A percentile compares a stretch with the other conserved stretches of the same genome.
Evolutionary conservation across 2,888 invertebrate species (phyloP).

Genomic region (Xanthostigma xanthostigma): DNA sequence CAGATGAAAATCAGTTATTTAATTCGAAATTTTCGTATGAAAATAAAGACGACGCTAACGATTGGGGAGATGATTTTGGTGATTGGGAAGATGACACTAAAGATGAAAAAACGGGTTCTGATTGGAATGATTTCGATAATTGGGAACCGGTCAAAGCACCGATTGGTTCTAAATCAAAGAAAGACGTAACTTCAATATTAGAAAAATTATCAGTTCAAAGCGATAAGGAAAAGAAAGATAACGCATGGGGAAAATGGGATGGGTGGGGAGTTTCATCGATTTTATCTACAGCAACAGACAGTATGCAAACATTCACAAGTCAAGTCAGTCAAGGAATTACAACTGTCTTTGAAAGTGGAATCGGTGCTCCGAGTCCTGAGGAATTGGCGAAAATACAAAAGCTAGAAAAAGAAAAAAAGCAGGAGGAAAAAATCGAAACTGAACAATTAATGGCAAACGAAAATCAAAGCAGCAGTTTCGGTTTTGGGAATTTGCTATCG

Average conservation of each 20-base stretch:
- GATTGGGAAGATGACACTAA: slow-evolving; percentile 26
- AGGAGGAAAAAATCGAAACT: slow-evolving; percentile 1
- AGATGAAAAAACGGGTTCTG: slow-evolving; percentile 18
- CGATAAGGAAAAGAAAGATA: slow-evolving; percentile 9
- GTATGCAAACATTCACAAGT: slow-evolving; percentile 60
- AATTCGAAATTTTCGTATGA: not conserved
- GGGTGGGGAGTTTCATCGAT: slow-evolving; percentile 63
- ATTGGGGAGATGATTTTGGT: slow-evolving; percentile 19
- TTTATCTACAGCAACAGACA: slow-evolving; percentile 58
- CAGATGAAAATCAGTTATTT: not conserved
- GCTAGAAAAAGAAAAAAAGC: slow-evolving; percentile 18
- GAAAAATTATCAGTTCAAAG: slow-evolving; percentile 24
- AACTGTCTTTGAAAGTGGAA: slow-evolving; percentile 61
- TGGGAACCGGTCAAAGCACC: slow-evolving; percentile 27
- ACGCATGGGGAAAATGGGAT: slow-evolving; percentile 44
- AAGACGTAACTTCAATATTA: slow-evolving; percentile 17
- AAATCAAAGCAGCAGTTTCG: slow-evolving; percentile 26
- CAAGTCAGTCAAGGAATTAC: slow-evolving; percentile 71
- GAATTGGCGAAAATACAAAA: slow-evolving; percentile 45
- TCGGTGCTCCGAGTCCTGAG: slow-evolving; percentile 73
- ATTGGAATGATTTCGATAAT: slow-evolving; percentile 38
- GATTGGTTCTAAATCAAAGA: slow-evolving; percentile 11
- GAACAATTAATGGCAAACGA: not conserved
- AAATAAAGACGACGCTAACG: not conserved
- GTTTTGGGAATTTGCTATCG: slow-evolving; percentile 46